Percentiles rank a stretch among this genome's conserved stretches.
Conservation (phyloP, 2,888 invertebrate species). For the Hirtodrosophila histrioides region DNA sequence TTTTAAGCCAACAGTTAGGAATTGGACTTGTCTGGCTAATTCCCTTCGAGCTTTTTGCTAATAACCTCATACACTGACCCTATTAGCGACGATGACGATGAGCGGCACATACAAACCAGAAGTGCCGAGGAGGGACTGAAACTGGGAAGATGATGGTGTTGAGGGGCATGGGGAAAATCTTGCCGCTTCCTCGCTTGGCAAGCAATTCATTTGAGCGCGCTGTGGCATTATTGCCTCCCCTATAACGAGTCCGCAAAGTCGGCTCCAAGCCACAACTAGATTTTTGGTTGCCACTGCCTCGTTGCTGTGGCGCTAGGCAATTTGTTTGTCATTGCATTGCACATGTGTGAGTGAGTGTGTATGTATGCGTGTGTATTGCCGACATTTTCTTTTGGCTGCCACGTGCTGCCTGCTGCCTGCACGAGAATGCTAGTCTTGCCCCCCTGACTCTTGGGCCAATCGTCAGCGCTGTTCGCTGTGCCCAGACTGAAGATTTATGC, state of each 20-base stretch:
- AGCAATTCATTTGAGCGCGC: constrained; percentile 71
- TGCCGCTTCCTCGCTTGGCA: constrained; percentile 38
- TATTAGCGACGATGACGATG: constrained; percentile 20
- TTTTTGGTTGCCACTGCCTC: constrained; percentile 63
- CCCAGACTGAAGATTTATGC: constrained; percentile 65
- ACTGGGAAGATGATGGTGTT: constrained; percentile 20
- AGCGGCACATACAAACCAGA: neutral
- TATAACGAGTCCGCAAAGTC: constrained; percentile 35
- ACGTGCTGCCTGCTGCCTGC: constrained; percentile 38
- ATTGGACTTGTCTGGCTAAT: constrained; percentile 50
- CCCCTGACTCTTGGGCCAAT: constrained; percentile 26
- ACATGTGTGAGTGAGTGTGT: constrained; percentile 8
- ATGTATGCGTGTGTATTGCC: neutral
- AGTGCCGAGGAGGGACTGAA: neutral
- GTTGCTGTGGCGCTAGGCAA: constrained; percentile 63
- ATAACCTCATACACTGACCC: constrained; percentile 44
- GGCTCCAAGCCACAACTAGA: constrained; percentile 69
- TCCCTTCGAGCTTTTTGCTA: constrained; percentile 54
- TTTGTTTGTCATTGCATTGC: constrained; percentile 72
- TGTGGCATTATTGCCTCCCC: constrained; percentile 34
- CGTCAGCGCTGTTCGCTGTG: constrained; percentile 22
- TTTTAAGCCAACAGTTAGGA: neutral
- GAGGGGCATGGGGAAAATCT: constrained; percentile 25
- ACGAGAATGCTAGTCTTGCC: neutral
- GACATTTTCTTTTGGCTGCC: constrained; percentile 61